Conservation (phyloP, 1,140 invertebrate species). For the Andricus grossulariae region DNA sequence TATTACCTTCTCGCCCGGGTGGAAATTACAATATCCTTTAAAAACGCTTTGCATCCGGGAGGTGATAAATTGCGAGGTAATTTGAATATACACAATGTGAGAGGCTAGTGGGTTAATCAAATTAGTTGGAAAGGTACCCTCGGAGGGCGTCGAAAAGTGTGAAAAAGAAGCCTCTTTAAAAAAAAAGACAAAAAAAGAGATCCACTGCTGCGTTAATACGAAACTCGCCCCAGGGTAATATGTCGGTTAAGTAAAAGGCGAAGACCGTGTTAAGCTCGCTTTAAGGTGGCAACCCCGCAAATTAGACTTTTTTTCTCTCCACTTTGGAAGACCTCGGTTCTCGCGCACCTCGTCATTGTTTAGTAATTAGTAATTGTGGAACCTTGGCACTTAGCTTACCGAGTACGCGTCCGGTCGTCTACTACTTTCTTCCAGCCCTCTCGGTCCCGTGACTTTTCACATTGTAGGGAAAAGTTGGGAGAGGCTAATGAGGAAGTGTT, state of each 20-base stretch:
- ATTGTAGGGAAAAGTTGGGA: conserved; percentile 2
- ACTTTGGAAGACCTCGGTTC: conserved; percentile 7
- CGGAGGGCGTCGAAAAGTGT: neutral
- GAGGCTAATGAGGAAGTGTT: conserved; percentile 17
- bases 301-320: conserved; percentile 45
- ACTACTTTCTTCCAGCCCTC: conserved; percentile 10
- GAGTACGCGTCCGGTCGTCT: conserved; percentile 25
- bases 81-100: conserved; percentile 9
- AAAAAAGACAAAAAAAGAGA: conserved; percentile 37
- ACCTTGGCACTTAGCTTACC: conserved; percentile 7
- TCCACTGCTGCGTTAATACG: conserved; percentile 34
- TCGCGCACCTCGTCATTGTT: conserved; percentile 25
- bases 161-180: conserved; percentile 11
- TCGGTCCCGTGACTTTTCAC: conserved; percentile 6
- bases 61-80: neutral
- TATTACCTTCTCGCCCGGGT: neutral
- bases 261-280: conserved; percentile 47
- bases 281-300: conserved; percentile 47
- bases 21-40: neutral
- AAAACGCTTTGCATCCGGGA: neutral
- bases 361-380: conserved; percentile 25
- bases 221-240: conserved; percentile 52
- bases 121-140: conserved; percentile 15
- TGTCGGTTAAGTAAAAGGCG: conserved; percentile 60
- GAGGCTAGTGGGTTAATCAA: conserved; percentile 18